These are phyloP conservation scores for Hemithea aestivaria DNA, from an alignment of 2,888 invertebrate genomes.

Conservation along the genomic window DNA sequence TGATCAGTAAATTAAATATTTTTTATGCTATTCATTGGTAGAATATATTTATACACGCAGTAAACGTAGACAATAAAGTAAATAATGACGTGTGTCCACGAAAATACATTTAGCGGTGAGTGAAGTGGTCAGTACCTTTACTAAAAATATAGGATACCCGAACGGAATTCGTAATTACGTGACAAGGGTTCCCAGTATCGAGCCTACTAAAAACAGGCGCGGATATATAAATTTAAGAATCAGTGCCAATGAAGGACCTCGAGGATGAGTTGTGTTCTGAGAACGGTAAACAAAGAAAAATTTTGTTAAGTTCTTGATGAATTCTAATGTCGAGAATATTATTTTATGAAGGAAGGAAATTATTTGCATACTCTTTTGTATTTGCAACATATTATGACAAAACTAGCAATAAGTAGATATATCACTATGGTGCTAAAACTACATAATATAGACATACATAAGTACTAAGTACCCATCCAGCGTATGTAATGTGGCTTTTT, in stretches of 20 bases:
- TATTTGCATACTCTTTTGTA: too few relatives aligned
- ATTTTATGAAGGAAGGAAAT: too few relatives aligned
- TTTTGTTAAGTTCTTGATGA: not conserved
- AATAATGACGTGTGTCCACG: slow-evolving; percentile 12
- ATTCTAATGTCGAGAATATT: too few relatives aligned
- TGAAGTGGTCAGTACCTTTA: slow-evolving; percentile 18
- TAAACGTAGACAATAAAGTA: too few relatives aligned
- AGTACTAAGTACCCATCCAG: too few relatives aligned
- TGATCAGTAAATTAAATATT: too few relatives aligned
- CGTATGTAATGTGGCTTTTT: too few relatives aligned
- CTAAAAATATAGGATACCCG: slow-evolving; percentile 27
- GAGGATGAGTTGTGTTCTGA: slow-evolving; percentile 12
- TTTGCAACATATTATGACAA: not conserved
- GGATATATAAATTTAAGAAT: slow-evolving; percentile 30
- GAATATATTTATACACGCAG: too few relatives aligned
- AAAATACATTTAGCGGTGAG: slow-evolving; percentile 18
- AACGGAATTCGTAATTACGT: slow-evolving; percentile 24
- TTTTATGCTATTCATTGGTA: too few relatives aligned
- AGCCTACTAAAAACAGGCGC: slow-evolving; percentile 20
- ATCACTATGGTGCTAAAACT: too few relatives aligned
- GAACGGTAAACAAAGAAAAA: not conserved
- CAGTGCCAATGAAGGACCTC: slow-evolving; percentile 22
- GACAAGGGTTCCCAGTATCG: slow-evolving; percentile 25
- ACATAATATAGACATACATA: too few relatives aligned
- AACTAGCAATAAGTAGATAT: too few relatives aligned